Evolutionary conservation across 2,888 invertebrate species (phyloP), one percentile per base, ranked within the genome.

Genomic region (Branchinecta sandiegonensis): DNA sequence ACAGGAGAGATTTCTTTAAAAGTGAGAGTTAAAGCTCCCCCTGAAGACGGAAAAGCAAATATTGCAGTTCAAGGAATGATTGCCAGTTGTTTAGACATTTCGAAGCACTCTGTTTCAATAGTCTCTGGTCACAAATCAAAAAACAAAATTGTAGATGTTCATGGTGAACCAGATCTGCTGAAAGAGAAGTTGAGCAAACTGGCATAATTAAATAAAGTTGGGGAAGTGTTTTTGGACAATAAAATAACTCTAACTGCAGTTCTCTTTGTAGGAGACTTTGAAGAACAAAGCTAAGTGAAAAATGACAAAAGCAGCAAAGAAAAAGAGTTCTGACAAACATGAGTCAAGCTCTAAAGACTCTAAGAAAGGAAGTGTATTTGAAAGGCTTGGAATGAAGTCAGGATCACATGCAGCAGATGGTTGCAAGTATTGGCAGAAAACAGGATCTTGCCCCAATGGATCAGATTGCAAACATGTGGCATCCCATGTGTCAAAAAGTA

Each of bases 351-450:
- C 63, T 10, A 56, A 10, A 56, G 63, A 56, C n/a, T 56, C 63
- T 8, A 69, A 69, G 50, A 69, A 69, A 47, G 67, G 48, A 12
- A 69, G 69, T 46, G 69, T 69, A 46, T 69, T 69, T 47, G 69
- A 68, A 46, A 64, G 69, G 11, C 65, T 69, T 11, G 69, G 69
- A n/a, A 56, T 68, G 13, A 69, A 69, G 46, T 46, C 69, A 17
- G 63, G 63, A 0, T n/a, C 14, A 56, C n/a, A n/a, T 56, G n/a
- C 12, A 17, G 63, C 14, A 17, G 8, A 9, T 23, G 23, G 9
- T 56, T 56, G 63, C 11, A 56, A 56, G 23, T 56, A 56, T 56
- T 56, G 63, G 63, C 14, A n/a, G 9, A 56, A 56, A 56, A 56
- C 63, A 17, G 63, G 63, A 9, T 56, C 63, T 17, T 56, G 63